Evolutionary conservation across 1,140 invertebrate species (phyloP).

Genomic region (Oedothorax gibbosus): DNA sequence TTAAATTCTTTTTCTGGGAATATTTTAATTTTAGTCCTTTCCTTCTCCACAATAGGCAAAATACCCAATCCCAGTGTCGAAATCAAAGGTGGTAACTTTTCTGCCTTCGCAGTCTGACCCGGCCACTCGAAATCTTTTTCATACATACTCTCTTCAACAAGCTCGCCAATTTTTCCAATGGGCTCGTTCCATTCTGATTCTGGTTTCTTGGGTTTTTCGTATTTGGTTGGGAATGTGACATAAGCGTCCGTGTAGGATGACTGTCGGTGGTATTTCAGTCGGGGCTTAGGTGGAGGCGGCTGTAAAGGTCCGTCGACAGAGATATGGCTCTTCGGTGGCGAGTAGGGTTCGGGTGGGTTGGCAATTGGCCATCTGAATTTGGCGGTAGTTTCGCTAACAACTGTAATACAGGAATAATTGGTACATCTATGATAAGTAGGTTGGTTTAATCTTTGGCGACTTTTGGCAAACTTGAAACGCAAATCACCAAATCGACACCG

Average conservation of each 20-base stretch:
- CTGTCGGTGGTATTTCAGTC: not conserved
- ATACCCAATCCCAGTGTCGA: not conserved
- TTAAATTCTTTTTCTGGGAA: not conserved
- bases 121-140: constrained; percentile 1
- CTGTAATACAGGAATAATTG: not conserved
- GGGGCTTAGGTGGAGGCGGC: not conserved
- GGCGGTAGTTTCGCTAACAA: not conserved
- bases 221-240: too few species aligned
- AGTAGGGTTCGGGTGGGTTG: not conserved
- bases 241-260: not conserved
- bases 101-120: not conserved
- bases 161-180: not conserved
- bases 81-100: not conserved
- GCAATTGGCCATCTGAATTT: constrained; percentile 6
- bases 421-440: not conserved
- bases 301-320: not conserved
- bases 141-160: not conserved
- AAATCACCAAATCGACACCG: too few species aligned
- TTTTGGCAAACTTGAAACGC: too few species aligned
- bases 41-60: not conserved
- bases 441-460: not conserved
- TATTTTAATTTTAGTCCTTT: not conserved
- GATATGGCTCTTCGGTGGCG: not conserved
- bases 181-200: not conserved
- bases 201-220: not conserved